A percentile compares a stretch with the other conserved stretches of the same genome.
These are phyloP conservation scores for Rallus crepitans DNA, from an alignment of 2,797 vertebrate species.

Conservation along the genomic window DNA sequence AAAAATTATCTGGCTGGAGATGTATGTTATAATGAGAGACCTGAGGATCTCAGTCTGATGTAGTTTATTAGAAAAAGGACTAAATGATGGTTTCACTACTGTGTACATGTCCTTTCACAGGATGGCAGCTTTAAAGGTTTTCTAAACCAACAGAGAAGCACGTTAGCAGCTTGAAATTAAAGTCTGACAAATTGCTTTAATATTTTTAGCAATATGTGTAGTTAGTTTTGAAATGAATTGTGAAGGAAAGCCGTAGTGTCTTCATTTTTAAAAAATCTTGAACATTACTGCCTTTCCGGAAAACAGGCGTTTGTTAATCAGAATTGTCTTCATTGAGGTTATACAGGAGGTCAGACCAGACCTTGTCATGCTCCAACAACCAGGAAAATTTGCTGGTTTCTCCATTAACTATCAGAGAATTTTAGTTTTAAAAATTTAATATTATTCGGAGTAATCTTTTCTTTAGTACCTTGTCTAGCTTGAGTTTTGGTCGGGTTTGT, in stretches of 20 bases:
- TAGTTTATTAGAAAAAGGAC: not conserved
- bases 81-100: not conserved
- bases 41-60: not conserved
- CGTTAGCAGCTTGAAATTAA: not conserved
- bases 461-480: not conserved
- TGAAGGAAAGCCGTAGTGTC: not conserved
- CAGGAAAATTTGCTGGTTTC: not conserved
- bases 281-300: not conserved
- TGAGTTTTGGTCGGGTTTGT: not conserved
- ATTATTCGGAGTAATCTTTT: not conserved
- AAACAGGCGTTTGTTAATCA: not conserved
- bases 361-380: not conserved
- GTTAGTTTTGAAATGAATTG: not conserved
- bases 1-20: not conserved
- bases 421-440: not conserved
- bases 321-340: accelerated
- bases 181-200: not conserved
- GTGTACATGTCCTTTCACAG: not conserved
- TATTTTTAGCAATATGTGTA: not conserved
- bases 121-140: not conserved
- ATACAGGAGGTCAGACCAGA: not conserved
- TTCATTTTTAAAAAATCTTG: not conserved
- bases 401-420: not conserved
- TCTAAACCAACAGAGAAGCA: not conserved
- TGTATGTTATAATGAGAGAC: not conserved